phyloP scores from a whole-genome alignment of 2,888 invertebrate genomes.

The Shargacucullia verbasci region DNA sequence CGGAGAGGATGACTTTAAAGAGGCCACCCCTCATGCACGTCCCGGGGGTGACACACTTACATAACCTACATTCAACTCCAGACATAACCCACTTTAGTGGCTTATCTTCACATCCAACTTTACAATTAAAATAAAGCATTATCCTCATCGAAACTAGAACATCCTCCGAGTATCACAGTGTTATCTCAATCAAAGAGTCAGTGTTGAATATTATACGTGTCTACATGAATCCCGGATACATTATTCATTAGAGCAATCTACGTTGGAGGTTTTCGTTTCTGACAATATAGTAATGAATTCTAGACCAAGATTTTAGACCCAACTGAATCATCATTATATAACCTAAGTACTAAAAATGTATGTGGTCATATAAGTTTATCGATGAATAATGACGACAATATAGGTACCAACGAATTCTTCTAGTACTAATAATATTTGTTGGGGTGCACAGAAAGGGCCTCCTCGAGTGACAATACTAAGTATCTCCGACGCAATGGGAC shows the following conservation, averaged over 20 bases:
- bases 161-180: conserved; percentile 32
- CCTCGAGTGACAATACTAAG: too few relatives aligned
- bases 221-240: conserved; percentile 29
- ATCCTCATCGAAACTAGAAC: conserved; percentile 31
- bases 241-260: conserved; percentile 33
- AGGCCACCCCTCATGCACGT: too few relatives aligned
- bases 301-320: neutral
- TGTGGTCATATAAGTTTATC: too few relatives aligned
- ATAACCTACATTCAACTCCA: neutral
- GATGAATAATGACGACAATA: too few relatives aligned
- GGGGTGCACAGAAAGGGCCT: too few relatives aligned
- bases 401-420: too few relatives aligned
- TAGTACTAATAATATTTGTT: too few relatives aligned
- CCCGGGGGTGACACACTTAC: too few relatives aligned
- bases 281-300: neutral
- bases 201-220: conserved; percentile 32
- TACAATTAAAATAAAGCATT: conserved; percentile 47
- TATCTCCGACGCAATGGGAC: too few relatives aligned
- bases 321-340: neutral
- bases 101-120: conserved; percentile 39
- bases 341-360: too few relatives aligned
- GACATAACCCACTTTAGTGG: conserved; percentile 7
- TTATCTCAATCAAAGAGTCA: conserved; percentile 43
- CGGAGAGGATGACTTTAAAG: too few relatives aligned
- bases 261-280: conserved; percentile 16